Evolutionary conservation across 2,797 vertebrate genomes (phyloP), one percentile per base, ranked within the genome.

Genomic region (Hoplostethus mediterraneus): DNA sequence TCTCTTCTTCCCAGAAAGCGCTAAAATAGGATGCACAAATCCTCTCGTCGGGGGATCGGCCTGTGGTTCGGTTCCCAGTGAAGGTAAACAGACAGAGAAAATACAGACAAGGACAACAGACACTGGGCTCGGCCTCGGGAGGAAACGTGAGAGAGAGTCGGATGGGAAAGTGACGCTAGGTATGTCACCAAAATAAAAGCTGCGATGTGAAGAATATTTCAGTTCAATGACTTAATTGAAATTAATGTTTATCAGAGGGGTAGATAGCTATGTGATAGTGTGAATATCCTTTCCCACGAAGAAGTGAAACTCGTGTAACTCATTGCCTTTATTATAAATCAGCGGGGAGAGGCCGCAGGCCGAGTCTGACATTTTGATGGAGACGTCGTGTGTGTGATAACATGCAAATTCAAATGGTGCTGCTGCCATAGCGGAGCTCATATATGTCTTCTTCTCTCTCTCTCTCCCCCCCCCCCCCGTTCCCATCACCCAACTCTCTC

Each of bases 341-440:
- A 72, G 67, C 67, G 74, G 63, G 78, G 77, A 77, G 82, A 78
- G 83, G 80, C 87, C 75, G 57, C 57, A 25, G 88, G 86, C 90
- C 55, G 69, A 55, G 69, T 62, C 68, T 93, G 92, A 93, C 91
- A 93, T 92, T 93, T 92, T 92, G 91, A 94, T 88, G 82, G 85
- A 92, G 90, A 88, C 83, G 73, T 91, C 82, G 76, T 75, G 82
- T 13, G 51, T 75, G 78, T 88, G 91, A 93, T 93, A 90, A 93
- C 83, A 92, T 93, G 92, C 88, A 86, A 93, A 93, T 93, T 92
- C 77, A 83, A 84, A 85, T 71, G 65, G 80, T 67, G 84, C 77
- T 65, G 88, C 84, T 85, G 83, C 68, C 75, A 63, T 77, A 66
- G 85, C 70, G 71, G 70, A 67, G 81, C 70, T 89, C 80, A 71